Base-by-base conservation (phyloP, 2,797 vertebrate species). In the Enteromius mattozi region DNA sequence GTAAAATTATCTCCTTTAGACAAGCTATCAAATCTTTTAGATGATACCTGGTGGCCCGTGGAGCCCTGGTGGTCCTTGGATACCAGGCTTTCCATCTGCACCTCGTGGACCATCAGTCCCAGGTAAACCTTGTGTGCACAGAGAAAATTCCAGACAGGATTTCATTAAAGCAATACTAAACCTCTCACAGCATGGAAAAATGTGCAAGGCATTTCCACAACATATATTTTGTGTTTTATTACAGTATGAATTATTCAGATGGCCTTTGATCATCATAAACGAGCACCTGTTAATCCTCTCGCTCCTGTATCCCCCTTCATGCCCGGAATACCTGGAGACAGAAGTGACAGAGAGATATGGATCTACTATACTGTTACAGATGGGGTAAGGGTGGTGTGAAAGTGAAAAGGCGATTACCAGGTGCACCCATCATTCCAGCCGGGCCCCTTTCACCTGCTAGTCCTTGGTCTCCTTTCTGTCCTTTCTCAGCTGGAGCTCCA, bases 381-480 rank as follows among this genome's bases (percentile, higher is more conserved):
- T 33, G 14, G 24, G 8, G 6, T 24, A 16, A 70, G 5, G 42
- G 33, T 6, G 65, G n/a, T 51, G 16, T 65, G n/a, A 51, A 49
- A 61, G 51, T 10, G 6, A 74, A 17, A 35, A 33, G 13, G 3
- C 2, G 4, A 81, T 5, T 89, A 89, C 88, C 88, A 77, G 82
- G 33, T 33, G 0, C 0, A 14, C 88, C 88, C 19, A 3, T 0
- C 1, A 37, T 56, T 37, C 88, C 86, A 21, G 9, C 10, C 54
- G 42, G 66, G 10, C 86, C 87, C 16, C 0, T 24, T 71, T 13
- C 3, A 47, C 89, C 85, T 54, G 13, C 7, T 24, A 30, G 4
- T 40, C 89, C 85, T 9, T 4, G 6, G 0, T 78, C 78, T 72
- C 89, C 89, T 72, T n/a, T 86, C 21, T 65, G 42, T 61, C 89